Conservation (phyloP, 2,113 vertebrate species). For the Chiloscyllium plagiosum region DNA sequence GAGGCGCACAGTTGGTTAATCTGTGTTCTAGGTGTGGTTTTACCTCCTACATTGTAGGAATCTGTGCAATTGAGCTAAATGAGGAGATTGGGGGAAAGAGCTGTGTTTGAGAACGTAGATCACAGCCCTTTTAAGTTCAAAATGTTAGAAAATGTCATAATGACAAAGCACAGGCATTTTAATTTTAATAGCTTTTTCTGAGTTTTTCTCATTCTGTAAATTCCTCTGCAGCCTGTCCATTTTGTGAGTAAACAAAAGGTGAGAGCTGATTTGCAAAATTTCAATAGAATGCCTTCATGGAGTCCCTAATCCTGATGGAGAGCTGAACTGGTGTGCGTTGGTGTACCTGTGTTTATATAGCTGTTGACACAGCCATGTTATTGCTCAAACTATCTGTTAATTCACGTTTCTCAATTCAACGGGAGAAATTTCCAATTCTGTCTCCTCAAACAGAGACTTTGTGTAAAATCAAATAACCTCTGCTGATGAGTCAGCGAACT, state of each 20-base stretch:
- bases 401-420: not conserved
- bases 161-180: not conserved
- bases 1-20: not conserved
- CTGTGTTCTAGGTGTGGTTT: not conserved
- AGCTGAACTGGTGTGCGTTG: not conserved
- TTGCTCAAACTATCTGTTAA: not conserved
- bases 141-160: not conserved
- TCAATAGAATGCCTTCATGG: not conserved
- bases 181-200: not conserved
- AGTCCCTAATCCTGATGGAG: not conserved
- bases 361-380: not conserved
- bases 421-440: not conserved
- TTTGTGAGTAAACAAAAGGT: not conserved
- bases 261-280: not conserved
- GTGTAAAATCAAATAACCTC: not conserved
- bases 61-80: not conserved
- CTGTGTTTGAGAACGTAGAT: not conserved
- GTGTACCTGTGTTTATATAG: not conserved
- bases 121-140: not conserved
- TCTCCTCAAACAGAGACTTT: not conserved
- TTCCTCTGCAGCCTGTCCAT: not conserved
- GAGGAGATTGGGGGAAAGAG: not conserved
- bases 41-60: not conserved
- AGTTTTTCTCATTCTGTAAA: not conserved
- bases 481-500: not conserved